Conservation (phyloP, 2,888 invertebrate species). For the Athrips mouffetella region DNA sequence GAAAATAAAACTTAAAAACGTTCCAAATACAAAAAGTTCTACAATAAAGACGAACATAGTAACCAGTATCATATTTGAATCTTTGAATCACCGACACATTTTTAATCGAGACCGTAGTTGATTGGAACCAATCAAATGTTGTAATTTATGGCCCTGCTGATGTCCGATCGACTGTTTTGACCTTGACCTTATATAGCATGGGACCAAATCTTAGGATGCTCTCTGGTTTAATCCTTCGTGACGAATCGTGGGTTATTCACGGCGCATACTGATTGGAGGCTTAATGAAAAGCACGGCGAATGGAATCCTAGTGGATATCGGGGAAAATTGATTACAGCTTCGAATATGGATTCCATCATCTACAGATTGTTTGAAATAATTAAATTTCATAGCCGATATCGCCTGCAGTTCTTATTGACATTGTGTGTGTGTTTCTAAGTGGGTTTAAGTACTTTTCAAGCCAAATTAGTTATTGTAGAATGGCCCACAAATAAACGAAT, state of each 20-base stretch:
- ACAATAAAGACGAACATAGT: slow-evolving; percentile 3
- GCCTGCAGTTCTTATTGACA: too few relatives aligned
- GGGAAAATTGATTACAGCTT: slow-evolving; percentile 17
- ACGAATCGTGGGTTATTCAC: slow-evolving; percentile 57
- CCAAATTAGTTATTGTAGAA: too few relatives aligned
- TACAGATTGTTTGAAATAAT: background rate
- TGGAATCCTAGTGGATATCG: slow-evolving; percentile 40
- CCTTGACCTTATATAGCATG: slow-evolving; percentile 51
- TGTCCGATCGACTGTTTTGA: slow-evolving; percentile 38
- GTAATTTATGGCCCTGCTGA: slow-evolving; percentile 61
- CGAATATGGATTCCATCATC: background rate
- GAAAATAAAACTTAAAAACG: background rate
- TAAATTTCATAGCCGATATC: too few relatives aligned
- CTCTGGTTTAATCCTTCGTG: slow-evolving; percentile 59
- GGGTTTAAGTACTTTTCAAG: too few relatives aligned
- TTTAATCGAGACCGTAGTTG: slow-evolving; percentile 62
- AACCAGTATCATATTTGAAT: slow-evolving; percentile 13
- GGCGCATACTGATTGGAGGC: slow-evolving; percentile 60
- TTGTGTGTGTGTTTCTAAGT: too few relatives aligned
- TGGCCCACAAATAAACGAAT: too few relatives aligned
- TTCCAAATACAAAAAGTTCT: slow-evolving; percentile 9
- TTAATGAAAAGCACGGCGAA: slow-evolving; percentile 54
- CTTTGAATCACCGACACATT: slow-evolving; percentile 26
- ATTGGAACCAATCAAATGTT: slow-evolving; percentile 73
- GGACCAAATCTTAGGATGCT: slow-evolving; percentile 28